phyloP scores from a whole-genome alignment of 2,888 invertebrate species.

The Colletes collaris region DNA sequence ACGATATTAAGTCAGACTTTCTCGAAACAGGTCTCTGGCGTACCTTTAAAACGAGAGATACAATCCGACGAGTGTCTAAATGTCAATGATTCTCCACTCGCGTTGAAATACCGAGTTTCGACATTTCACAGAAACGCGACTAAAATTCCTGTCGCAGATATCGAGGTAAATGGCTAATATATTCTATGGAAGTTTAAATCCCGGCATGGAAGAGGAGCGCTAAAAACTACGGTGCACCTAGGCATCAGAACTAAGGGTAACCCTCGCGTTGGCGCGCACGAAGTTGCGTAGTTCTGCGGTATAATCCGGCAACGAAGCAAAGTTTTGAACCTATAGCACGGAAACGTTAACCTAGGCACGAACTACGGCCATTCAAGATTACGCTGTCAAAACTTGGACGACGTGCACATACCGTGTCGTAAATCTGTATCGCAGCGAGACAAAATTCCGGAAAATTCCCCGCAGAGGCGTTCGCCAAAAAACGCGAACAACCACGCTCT shows the following conservation, averaged over 20 bases:
- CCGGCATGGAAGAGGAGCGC: background rate
- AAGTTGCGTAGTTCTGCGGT: background rate
- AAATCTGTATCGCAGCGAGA: constrained; percentile 2
- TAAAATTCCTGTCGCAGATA: background rate
- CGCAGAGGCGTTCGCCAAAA: background rate
- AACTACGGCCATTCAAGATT: constrained; percentile 44
- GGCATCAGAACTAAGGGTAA: constrained; percentile 2
- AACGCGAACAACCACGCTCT: no score
- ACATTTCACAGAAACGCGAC: background rate
- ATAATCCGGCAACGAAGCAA: constrained; percentile 18
- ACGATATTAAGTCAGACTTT: background rate
- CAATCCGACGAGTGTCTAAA: background rate
- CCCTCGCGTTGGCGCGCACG: background rate
- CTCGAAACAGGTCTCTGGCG: no score
- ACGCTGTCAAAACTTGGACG: constrained; percentile 38
- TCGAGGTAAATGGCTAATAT: background rate
- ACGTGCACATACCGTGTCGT: background rate
- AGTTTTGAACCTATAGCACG: constrained; percentile 11
- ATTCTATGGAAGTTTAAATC: background rate
- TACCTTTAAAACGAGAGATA: background rate
- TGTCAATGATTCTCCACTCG: background rate
- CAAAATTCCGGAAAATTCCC: constrained; percentile 9
- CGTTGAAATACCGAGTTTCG: constrained; percentile 10
- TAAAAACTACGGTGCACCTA: background rate
- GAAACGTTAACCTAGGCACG: constrained; percentile 29